These are phyloP conservation scores for Ochropleura leucogaster DNA, from an alignment of 2,888 invertebrate genomes.

Conservation along the genomic window DNA sequence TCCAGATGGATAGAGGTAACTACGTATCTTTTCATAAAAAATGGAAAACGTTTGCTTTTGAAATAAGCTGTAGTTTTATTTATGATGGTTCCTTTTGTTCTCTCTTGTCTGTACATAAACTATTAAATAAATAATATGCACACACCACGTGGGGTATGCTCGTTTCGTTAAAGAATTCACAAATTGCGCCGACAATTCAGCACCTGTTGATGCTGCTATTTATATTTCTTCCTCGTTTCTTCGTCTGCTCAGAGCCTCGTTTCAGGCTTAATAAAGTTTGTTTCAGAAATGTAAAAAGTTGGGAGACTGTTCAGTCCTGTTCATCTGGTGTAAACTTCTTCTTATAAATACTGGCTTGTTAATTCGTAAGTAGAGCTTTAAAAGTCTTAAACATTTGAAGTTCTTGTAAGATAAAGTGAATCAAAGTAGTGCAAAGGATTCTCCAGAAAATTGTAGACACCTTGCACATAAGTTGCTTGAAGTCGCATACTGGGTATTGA, in stretches of 20 bases:
- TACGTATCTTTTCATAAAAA: conserved; percentile 14
- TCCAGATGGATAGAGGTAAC: conserved; percentile 45
- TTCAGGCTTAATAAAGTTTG: conserved; percentile 4
- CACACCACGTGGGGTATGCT: conserved; percentile 52
- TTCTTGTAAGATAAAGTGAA: not conserved
- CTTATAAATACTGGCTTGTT: not conserved
- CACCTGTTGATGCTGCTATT: conserved; percentile 57
- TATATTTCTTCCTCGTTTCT: conserved; percentile 28
- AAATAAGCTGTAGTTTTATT: too few species aligned
- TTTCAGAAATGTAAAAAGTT: not conserved
- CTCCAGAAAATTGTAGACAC: not conserved
- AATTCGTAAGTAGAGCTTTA: not conserved
- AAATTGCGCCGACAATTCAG: conserved; percentile 52
- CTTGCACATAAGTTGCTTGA: not conserved
- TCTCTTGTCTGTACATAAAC: too few species aligned
- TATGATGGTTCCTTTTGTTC: too few species aligned
- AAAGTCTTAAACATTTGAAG: conserved; percentile 1
- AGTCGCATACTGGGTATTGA: not conserved
- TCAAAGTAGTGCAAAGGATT: not conserved
- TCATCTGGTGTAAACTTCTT: conserved; percentile 6
- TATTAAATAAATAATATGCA: conserved; percentile 55
- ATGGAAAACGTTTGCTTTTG: too few species aligned
- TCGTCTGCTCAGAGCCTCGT: conserved; percentile 13
- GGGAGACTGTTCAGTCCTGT: not conserved
- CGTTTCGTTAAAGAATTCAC: conserved; percentile 57